Percentiles rank a stretch among this genome's conserved stretches.
Evolutionary conservation across 1,140 invertebrate species (phyloP).

Genomic region (Bombus superbus): DNA sequence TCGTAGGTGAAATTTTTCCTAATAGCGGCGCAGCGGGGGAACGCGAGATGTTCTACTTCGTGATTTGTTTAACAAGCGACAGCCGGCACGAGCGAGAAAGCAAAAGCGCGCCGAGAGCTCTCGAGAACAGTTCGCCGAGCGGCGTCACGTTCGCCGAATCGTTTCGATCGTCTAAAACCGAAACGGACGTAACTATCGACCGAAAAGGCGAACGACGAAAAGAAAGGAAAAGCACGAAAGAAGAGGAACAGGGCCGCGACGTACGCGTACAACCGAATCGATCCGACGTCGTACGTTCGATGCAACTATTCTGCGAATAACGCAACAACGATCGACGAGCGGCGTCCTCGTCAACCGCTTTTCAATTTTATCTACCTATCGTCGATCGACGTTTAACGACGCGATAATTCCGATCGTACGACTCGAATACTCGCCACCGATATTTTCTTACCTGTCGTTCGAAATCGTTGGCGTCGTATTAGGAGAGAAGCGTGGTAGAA

Average conservation of each 20-base stretch:
- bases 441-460: too few species aligned
- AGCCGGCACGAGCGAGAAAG: conserved; percentile 11
- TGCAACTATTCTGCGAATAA: too few species aligned
- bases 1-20: conserved; percentile 5
- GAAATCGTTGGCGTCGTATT: too few species aligned
- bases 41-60: not conserved
- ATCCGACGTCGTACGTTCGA: too few species aligned
- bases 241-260: accelerated
- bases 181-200: not conserved
- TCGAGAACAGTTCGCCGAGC: not conserved
- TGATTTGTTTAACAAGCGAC: conserved; percentile 6
- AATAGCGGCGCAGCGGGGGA: not conserved
- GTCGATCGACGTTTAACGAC: not conserved
- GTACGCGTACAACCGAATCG: not conserved
- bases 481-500: too few species aligned
- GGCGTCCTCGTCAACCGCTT: not conserved
- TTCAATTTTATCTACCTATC: not conserved
- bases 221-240: not conserved
- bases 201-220: not conserved
- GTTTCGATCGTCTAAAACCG: not conserved
- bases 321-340: conserved; percentile 1
- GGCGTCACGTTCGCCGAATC: not conserved
- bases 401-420: not conserved
- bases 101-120: conserved; percentile 5
- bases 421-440: not conserved